Percentiles rank a stretch among this genome's conserved stretches.
phyloP scores from a whole-genome alignment of 2,888 invertebrate species.

The Vesta saturnalis region DNA sequence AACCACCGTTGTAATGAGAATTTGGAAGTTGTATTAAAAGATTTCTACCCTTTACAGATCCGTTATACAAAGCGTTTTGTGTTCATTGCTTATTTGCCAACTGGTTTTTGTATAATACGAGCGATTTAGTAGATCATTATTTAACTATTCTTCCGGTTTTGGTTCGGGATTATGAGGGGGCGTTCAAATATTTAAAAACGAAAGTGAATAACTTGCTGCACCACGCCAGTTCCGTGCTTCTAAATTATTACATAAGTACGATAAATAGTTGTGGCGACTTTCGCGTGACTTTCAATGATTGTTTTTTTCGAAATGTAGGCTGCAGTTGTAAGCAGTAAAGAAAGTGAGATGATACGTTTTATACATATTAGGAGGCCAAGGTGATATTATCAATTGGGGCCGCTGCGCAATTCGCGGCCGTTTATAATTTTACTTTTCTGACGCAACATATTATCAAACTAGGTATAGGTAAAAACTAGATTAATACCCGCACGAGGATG shows the following conservation, averaged over 20 bases:
- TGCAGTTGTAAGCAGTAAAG: constrained; percentile 17
- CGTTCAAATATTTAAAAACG: constrained; percentile 9
- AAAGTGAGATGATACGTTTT: constrained; percentile 38
- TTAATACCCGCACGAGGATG: constrained; percentile 26
- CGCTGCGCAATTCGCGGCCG: constrained; percentile 37
- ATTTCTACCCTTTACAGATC: not conserved
- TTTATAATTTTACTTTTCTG: constrained; percentile 18
- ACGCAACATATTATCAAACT: constrained; percentile 36
- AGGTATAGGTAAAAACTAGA: constrained; percentile 21
- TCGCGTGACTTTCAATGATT: constrained; percentile 39
- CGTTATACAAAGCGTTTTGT: not conserved
- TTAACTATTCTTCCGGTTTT: not conserved
- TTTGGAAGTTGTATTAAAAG: not conserved
- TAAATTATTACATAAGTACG: constrained; percentile 23
- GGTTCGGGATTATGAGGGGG: not conserved
- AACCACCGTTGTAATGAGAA: not conserved
- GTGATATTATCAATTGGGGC: constrained; percentile 31
- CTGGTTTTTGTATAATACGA: no score
- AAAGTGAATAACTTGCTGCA: not conserved
- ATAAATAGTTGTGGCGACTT: constrained; percentile 22
- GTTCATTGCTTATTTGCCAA: not conserved
- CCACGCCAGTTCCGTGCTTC: constrained; percentile 11
- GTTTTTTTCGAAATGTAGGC: constrained; percentile 29
- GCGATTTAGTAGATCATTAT: not conserved
- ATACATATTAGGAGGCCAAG: constrained; percentile 33